Evolutionary conservation across 2,888 invertebrate genomes (phyloP).

Genomic region (Netelia inedita): DNA sequence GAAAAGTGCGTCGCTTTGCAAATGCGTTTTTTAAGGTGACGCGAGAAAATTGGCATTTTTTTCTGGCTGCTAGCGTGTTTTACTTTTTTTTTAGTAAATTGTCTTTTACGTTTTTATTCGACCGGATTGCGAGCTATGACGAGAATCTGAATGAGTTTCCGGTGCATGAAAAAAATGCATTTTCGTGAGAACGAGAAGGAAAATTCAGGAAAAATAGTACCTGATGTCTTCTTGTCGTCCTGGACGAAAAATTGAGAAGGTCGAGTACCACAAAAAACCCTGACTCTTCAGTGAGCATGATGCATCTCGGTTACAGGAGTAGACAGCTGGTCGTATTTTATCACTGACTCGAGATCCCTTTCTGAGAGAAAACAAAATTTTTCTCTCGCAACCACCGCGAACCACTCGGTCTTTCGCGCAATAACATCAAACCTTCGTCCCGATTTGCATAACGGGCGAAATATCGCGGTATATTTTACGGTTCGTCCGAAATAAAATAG

Average conservation of each 20-base stretch:
- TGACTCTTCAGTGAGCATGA: constrained; percentile 22
- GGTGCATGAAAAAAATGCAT: constrained; percentile 19
- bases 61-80: constrained; percentile 27
- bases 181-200: constrained; percentile 5
- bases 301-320: constrained; percentile 37
- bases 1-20: constrained; percentile 80
- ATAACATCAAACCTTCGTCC: constrained; percentile 41
- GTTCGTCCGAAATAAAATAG: not conserved
- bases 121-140: constrained; percentile 26
- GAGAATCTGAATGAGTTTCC: constrained; percentile 27
- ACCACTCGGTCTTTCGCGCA: not conserved
- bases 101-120: not conserved
- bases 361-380: not conserved
- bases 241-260: constrained; percentile 36
- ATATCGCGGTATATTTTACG: not conserved
- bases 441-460: constrained; percentile 13
- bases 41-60: constrained; percentile 66
- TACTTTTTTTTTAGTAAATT: not conserved
- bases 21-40: constrained; percentile 67
- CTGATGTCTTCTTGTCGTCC: constrained; percentile 3
- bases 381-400: too few species aligned
- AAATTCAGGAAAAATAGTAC: constrained; percentile 20
- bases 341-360: constrained; percentile 27
- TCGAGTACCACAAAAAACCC: constrained; percentile 27
- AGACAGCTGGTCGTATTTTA: constrained; percentile 40